phyloP scores from a whole-genome alignment of 2,113 vertebrate species.

The Paratilapia polleni region DNA sequence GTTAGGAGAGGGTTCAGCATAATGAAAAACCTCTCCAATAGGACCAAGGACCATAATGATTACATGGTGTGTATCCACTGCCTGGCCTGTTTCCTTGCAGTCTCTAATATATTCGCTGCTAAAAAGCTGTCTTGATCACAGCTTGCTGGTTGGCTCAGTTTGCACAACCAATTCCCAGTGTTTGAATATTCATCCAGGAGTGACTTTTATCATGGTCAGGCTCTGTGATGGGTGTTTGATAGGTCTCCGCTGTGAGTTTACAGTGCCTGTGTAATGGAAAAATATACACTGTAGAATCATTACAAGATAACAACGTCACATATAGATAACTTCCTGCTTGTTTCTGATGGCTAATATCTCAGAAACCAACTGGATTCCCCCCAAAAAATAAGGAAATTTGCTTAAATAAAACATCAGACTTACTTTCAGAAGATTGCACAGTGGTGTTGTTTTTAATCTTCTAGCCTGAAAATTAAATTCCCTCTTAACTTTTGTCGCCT shows the following conservation, averaged over 20 bases:
- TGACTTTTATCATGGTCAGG: slow-evolving; percentile 64
- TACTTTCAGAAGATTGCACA: not conserved
- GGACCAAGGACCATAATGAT: not conserved
- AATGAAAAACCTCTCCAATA: not conserved
- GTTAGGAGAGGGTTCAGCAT: not conserved
- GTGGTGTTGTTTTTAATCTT: not conserved
- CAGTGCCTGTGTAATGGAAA: not conserved
- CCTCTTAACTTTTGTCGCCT: not conserved
- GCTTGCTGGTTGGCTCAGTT: slow-evolving; percentile 62
- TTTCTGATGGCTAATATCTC: not conserved
- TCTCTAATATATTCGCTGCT: slow-evolving; percentile 60
- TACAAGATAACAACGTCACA: not conserved
- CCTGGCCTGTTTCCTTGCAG: slow-evolving; percentile 21
- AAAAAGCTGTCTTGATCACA: slow-evolving; percentile 71
- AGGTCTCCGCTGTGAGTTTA: slow-evolving; percentile 32
- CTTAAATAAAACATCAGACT: not conserved
- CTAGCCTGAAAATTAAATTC: not conserved
- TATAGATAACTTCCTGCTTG: not conserved
- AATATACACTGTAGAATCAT: not conserved
- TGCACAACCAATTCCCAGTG: slow-evolving; percentile 61
- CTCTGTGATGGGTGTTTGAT: slow-evolving; percentile 33
- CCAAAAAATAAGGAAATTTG: not conserved
- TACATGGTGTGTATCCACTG: not conserved
- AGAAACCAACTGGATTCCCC: not conserved
- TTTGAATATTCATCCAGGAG: slow-evolving; percentile 75